Evolutionary conservation across 2,888 invertebrate species (phyloP).

Genomic region (Apantesis nais): DNA sequence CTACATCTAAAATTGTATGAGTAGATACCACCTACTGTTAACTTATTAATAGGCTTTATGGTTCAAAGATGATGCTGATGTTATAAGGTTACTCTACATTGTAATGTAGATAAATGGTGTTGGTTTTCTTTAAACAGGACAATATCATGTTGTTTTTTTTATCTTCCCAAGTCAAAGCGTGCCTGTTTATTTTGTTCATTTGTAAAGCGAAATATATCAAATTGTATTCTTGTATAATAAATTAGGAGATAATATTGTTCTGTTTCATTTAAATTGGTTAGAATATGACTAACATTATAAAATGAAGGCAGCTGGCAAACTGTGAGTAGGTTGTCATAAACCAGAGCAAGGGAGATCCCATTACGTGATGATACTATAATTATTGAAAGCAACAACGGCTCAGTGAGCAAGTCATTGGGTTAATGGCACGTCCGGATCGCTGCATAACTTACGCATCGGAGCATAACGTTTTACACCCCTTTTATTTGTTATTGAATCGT

Average conservation of each 20-base stretch:
- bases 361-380: constrained; percentile 56
- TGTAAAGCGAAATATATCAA: background rate
- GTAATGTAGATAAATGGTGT: background rate
- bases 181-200: background rate
- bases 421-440: constrained; percentile 73
- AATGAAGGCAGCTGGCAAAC: background rate
- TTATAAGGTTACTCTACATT: background rate
- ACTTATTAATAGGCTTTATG: background rate
- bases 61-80: background rate
- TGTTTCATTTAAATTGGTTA: background rate
- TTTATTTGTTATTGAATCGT: constrained; percentile 27
- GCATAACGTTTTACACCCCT: constrained; percentile 49
- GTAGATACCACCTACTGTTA: background rate
- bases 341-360: constrained; percentile 46
- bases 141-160: background rate
- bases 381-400: constrained; percentile 65
- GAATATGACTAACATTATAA: background rate
- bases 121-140: background rate
- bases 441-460: constrained; percentile 61
- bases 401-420: constrained; percentile 80
- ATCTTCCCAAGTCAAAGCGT: background rate
- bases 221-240: background rate
- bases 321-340: constrained; percentile 16
- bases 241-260: background rate
- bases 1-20: constrained; percentile 4